phyloP scores from a whole-genome alignment of 2,797 vertebrate species.

The Orestias chungarensis region DNA sequence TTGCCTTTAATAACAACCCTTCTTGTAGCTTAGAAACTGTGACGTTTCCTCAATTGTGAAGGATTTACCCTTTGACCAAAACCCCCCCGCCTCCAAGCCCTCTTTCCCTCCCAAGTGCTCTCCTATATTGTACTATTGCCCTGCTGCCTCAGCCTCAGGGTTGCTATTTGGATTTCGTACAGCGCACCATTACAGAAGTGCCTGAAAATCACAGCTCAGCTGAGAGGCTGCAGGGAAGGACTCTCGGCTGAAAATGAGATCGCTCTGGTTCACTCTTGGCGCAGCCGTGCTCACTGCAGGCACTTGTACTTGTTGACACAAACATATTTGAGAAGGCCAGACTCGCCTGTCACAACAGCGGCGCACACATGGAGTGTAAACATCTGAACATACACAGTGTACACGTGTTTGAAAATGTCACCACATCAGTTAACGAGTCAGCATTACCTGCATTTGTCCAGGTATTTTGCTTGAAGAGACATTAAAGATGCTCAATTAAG shows the following conservation, averaged over 20 bases:
- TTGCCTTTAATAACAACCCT: slow-evolving; percentile 53
- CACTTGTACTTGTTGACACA: slow-evolving; percentile 57
- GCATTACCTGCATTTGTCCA: slow-evolving; percentile 6
- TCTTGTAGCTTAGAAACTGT: slow-evolving; percentile 47
- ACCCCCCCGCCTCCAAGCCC: slow-evolving; percentile 24
- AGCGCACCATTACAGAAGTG: slow-evolving; percentile 51
- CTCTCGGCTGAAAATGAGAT: slow-evolving; percentile 59
- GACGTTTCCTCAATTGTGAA: slow-evolving; percentile 42
- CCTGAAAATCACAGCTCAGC: slow-evolving; percentile 58
- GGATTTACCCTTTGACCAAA: slow-evolving; percentile 54
- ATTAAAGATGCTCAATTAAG: slow-evolving; percentile 37
- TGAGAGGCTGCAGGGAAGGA: slow-evolving; percentile 53
- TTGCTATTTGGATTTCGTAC: slow-evolving; percentile 62
- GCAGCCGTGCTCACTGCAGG: slow-evolving; percentile 36
- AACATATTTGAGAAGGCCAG: slow-evolving; percentile 35
- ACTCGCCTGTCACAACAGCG: slow-evolving; percentile 7
- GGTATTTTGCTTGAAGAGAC: neutral
- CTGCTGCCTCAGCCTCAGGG: slow-evolving; percentile 42
- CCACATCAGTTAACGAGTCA: slow-evolving; percentile 6
- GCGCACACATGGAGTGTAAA: slow-evolving; percentile 11
- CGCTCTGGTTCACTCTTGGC: slow-evolving; percentile 44
- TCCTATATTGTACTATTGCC: slow-evolving; percentile 40
- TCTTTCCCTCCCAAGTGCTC: slow-evolving; percentile 3
- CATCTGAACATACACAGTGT: neutral
- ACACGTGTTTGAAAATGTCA: slow-evolving; percentile 18